Evolutionary conservation across 2,113 vertebrate species (phyloP), one percentile per base, ranked within the genome.

Genomic region (Calyptomena viridis): DNA sequence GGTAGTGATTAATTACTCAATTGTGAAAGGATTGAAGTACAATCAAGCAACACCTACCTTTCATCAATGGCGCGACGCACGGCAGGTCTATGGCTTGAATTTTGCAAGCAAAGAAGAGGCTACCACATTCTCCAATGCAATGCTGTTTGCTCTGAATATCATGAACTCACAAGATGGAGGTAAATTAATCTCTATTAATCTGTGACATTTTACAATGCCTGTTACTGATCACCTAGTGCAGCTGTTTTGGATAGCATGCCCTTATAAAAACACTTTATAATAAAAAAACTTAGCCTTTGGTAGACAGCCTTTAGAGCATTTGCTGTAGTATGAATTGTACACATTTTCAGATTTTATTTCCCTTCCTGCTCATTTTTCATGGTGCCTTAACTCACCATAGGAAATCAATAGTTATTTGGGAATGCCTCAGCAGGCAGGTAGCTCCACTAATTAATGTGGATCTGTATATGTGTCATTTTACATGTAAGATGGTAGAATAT

Each of bases 1-100:
- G 99, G 99, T 99, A 97, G 99, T 99, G 96, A 99, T 99, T 96
- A 99, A 99, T 98, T 99, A 99, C 98, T 99, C 99, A 93, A 99
- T 99, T 89, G 99, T 99, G 97, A 99, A 99, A 93, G 99, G 99
- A 79, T 98, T 99, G 98, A 99, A 99, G 94, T 99, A 99, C 97
- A 99, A 99, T 96, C 99, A 99, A 98, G 99, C 99, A 79, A 99
- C 99, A 3, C 99, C 99, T 7, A 99, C 99, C 93, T 99, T 99
- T 98, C 99, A 99, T 95, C 99, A 99, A 98, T 99, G 99, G 99
- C 98, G 99, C 37, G 99, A 99, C 12, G 99, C 99, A 85, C 98
- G 99, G 49, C 99, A 99, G 97, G 99, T 99, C 83, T 99, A 99
- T 7, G 99, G 99, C 94, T 97, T 99, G 93, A 99, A 99, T 97